Evolutionary conservation across 1,140 invertebrate genomes (phyloP).

Genomic region (Halictus rubicundus): DNA sequence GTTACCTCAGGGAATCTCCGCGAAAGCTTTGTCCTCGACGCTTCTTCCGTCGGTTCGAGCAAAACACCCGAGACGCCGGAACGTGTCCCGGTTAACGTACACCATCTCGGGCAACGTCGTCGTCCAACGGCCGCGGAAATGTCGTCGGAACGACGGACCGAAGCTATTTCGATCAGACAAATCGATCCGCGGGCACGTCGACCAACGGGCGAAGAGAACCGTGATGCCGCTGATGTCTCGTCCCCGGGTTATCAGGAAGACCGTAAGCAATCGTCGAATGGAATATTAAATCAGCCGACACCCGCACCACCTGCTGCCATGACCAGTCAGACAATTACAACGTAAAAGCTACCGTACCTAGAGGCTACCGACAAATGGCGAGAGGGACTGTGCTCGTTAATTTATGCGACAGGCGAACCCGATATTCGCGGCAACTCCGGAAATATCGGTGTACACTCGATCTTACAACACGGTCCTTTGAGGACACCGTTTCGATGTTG

Average conservation of each 20-base stretch:
- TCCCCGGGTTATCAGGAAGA: not conserved
- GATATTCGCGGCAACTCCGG: constrained; percentile 13
- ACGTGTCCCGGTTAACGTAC: not conserved
- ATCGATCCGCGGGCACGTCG: constrained; percentile 5
- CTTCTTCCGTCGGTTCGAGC: not conserved
- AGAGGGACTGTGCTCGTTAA: constrained; percentile 2
- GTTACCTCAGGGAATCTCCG: constrained; percentile 29
- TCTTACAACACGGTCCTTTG: no score
- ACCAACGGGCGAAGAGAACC: no score
- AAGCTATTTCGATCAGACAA: not conserved
- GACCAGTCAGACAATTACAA: constrained; percentile 3
- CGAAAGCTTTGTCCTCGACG: constrained; percentile 32
- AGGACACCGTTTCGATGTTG: no score
- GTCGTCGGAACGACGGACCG: not conserved
- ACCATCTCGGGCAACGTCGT: no score
- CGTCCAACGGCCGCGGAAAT: not conserved
- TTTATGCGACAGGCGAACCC: constrained; percentile 17
- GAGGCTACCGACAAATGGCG: constrained; percentile 5
- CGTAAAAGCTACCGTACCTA: constrained; percentile 22
- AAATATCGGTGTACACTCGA: not conserved
- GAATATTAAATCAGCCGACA: not conserved
- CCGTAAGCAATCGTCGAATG: constrained; percentile 11
- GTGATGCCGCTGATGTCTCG: no score
- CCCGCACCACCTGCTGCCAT: not conserved
- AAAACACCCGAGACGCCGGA: not conserved